Evolutionary conservation across 2,113 vertebrate genomes (phyloP).

Genomic region (Vanacampus margaritifer): DNA sequence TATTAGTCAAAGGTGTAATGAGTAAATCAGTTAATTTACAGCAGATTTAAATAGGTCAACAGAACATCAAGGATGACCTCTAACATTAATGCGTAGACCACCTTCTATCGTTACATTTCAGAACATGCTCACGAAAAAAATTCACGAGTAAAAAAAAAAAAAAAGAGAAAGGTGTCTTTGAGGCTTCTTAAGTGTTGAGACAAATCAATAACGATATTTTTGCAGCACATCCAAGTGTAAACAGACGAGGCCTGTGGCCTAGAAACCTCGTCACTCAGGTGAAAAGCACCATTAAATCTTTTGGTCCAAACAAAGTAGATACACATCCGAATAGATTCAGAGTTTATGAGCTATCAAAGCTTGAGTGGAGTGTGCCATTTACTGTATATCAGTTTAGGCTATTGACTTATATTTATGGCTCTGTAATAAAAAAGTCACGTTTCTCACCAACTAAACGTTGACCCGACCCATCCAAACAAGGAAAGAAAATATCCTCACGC

Average conservation of each 20-base stretch:
- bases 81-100: no score
- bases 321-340: slow-evolving; percentile 2
- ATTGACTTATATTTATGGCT: slow-evolving; percentile 45
- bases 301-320: slow-evolving; percentile 10
- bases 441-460: slow-evolving; percentile 11
- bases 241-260: neutral
- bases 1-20: no score
- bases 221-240: neutral
- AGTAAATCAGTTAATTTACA: no score
- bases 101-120: no score
- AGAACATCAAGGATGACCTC: no score
- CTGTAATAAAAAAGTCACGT: slow-evolving; percentile 9
- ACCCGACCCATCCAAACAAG: neutral
- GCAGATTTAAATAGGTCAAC: no score
- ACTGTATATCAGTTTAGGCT: neutral
- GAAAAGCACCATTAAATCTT: neutral
- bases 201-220: neutral
- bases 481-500: slow-evolving; percentile 3
- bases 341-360: slow-evolving; percentile 7
- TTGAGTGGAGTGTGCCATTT: slow-evolving; percentile 9
- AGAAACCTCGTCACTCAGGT: neutral
- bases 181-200: neutral
- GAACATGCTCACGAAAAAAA: no score
- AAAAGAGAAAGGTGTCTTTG: neutral
- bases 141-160: neutral